Conservation (phyloP, 2,797 vertebrate genomes). For the Spatula clypeata region DNA sequence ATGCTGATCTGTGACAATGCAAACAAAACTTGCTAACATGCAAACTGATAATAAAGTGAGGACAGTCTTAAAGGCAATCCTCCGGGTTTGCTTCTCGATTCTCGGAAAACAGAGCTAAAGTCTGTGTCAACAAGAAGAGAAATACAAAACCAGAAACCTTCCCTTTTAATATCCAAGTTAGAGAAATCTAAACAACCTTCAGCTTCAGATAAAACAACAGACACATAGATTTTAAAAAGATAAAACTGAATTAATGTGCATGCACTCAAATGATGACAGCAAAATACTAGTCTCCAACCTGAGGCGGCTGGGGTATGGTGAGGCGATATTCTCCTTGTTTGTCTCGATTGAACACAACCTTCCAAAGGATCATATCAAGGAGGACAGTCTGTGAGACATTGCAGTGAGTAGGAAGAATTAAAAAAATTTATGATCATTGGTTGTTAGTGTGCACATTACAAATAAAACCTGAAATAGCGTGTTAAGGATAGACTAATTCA, state of each 20-base stretch:
- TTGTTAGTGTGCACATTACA: slow-evolving; percentile 77
- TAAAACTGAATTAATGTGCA: slow-evolving; percentile 41
- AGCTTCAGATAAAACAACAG: slow-evolving; percentile 37
- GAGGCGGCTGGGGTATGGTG: slow-evolving; percentile 91
- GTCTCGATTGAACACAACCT: slow-evolving; percentile 98
- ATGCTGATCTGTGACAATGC: not conserved
- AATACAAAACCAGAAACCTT: not conserved
- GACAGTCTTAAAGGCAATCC: not conserved
- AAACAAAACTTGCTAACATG: not conserved
- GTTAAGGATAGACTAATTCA: slow-evolving; percentile 5
- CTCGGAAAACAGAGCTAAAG: not conserved
- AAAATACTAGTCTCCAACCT: slow-evolving; percentile 93
- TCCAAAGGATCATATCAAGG: slow-evolving; percentile 99
- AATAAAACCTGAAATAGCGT: slow-evolving; percentile 63
- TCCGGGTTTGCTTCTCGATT: not conserved
- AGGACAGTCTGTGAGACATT: slow-evolving; percentile 95
- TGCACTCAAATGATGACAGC: slow-evolving; percentile 74
- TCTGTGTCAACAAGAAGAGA: not conserved
- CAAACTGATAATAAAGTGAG: not conserved
- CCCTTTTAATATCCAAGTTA: not conserved
- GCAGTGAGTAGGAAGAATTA: slow-evolving; percentile 91
- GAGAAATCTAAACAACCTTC: slow-evolving; percentile 4
- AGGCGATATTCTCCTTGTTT: slow-evolving; percentile 93
- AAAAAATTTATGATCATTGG: slow-evolving; percentile 86
- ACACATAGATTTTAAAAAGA: slow-evolving; percentile 1